Conservation (phyloP, 1,140 invertebrate species). For the Macrotrachela quadricornifera region DNA sequence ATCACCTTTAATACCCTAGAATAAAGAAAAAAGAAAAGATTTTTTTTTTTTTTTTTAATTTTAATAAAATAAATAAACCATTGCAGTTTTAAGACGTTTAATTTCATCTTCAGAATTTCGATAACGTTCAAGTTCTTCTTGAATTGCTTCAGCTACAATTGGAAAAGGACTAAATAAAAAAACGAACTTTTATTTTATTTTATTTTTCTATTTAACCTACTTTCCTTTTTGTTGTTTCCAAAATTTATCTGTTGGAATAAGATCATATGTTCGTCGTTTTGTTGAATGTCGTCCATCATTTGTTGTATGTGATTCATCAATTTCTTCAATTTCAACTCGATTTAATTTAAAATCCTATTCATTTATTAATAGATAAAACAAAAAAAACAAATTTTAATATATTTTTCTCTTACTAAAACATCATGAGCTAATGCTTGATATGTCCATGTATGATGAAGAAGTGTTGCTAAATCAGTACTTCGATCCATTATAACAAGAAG, state of each 20-base stretch:
- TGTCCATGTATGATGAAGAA: conserved; percentile 96
- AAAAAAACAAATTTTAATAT: too few species aligned
- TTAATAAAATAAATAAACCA: too few species aligned
- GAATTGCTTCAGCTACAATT: conserved; percentile 85
- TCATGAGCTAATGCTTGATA: conserved; percentile 92
- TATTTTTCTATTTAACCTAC: too few species aligned
- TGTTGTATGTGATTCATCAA: conserved; percentile 20
- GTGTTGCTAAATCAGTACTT: conserved; percentile 85
- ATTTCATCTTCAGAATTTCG: conserved; percentile 82
- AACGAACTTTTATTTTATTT: too few species aligned
- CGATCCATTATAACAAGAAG: conserved; percentile 76
- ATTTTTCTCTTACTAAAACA: conserved; percentile 45
- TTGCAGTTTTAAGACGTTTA: conserved; percentile 69
- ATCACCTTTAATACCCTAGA: conserved; percentile 34
- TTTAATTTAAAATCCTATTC: conserved; percentile 60
- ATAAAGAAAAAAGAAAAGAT: too few species aligned
- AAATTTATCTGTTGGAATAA: conserved; percentile 66
- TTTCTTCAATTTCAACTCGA: conserved; percentile 55
- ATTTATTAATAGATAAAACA: too few species aligned
- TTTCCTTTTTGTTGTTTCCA: conserved; percentile 70
- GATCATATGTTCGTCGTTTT: conserved; percentile 46
- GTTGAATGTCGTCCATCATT: background rate
- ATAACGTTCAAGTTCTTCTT: conserved; percentile 86
- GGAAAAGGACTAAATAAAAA: conserved; percentile 58
- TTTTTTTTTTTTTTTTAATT: too few species aligned